phyloP scores from a whole-genome alignment of 2,113 vertebrate species.

The Pseudopodoces humilis region DNA sequence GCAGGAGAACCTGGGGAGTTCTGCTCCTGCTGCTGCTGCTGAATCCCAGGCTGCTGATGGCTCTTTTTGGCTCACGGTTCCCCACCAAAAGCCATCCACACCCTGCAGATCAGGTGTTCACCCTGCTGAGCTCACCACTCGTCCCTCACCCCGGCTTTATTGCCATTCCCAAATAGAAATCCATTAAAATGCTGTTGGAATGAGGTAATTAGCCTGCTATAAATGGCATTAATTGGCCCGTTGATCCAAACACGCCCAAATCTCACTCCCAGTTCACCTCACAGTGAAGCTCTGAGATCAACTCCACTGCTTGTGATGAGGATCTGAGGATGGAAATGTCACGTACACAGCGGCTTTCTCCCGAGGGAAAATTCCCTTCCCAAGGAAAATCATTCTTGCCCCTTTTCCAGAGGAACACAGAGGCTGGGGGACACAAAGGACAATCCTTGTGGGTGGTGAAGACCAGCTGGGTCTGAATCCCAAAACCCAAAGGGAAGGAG shows the following conservation, averaged over 20 bases:
- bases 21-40: conserved; percentile 32
- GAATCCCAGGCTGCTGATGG: background rate
- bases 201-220: rapidly evolving
- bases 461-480: too few species aligned
- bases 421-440: rapidly evolving
- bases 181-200: background rate
- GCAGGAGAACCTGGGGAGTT: conserved; percentile 28
- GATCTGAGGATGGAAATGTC: background rate
- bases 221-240: background rate
- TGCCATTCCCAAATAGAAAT: background rate
- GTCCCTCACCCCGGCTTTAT: rapidly evolving
- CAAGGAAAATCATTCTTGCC: background rate
- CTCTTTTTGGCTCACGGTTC: background rate
- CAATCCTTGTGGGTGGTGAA: rapidly evolving
- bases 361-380: background rate
- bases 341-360: background rate
- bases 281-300: rapidly evolving
- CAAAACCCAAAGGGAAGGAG: background rate
- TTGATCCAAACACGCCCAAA: background rate
- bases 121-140: too few species aligned
- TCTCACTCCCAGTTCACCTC: background rate
- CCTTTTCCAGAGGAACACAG: background rate
- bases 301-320: rapidly evolving
- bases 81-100: background rate
- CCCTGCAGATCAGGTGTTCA: rapidly evolving